phyloP scores from a whole-genome alignment of 2,888 invertebrate species.

The Adela reaumurella region DNA sequence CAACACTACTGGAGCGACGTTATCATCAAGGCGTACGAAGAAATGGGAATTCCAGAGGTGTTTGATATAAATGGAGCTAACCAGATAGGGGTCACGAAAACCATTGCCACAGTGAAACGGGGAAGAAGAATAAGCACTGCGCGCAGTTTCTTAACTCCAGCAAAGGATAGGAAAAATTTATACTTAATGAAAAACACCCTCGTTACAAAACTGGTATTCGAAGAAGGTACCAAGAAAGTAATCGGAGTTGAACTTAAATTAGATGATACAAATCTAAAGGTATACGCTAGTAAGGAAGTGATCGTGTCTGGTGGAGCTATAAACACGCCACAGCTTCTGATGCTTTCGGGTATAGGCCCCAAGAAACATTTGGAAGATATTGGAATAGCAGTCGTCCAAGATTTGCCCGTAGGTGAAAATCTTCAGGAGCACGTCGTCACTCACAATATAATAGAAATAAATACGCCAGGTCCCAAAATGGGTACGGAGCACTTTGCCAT shows the following conservation, averaged over 20 bases:
- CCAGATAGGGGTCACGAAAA: slow-evolving; percentile 15
- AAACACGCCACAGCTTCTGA: slow-evolving; percentile 57
- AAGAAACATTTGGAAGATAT: slow-evolving; percentile 21
- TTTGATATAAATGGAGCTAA: slow-evolving; percentile 6
- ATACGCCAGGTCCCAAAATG: slow-evolving; percentile 2
- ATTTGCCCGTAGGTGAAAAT: slow-evolving; percentile 36
- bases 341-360: slow-evolving; percentile 53
- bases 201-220: slow-evolving; percentile 19
- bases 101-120: slow-evolving; percentile 13
- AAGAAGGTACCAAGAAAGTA: slow-evolving; percentile 15
- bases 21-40: slow-evolving; percentile 6
- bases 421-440: slow-evolving; percentile 25
- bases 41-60: slow-evolving; percentile 5
- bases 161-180: slow-evolving; percentile 18
- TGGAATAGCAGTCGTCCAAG: slow-evolving; percentile 22
- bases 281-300: slow-evolving; percentile 40
- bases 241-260: slow-evolving; percentile 21
- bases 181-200: slow-evolving; percentile 17
- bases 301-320: slow-evolving; percentile 57
- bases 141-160: slow-evolving; percentile 22
- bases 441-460: slow-evolving; percentile 5
- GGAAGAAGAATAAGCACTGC: slow-evolving; percentile 18
- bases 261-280: slow-evolving; percentile 12
- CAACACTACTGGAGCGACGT: slow-evolving; percentile 4
- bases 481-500: slow-evolving; percentile 1